phyloP scores from a whole-genome alignment of 1,140 invertebrate genomes.

The Eurosta solidaginis region DNA sequence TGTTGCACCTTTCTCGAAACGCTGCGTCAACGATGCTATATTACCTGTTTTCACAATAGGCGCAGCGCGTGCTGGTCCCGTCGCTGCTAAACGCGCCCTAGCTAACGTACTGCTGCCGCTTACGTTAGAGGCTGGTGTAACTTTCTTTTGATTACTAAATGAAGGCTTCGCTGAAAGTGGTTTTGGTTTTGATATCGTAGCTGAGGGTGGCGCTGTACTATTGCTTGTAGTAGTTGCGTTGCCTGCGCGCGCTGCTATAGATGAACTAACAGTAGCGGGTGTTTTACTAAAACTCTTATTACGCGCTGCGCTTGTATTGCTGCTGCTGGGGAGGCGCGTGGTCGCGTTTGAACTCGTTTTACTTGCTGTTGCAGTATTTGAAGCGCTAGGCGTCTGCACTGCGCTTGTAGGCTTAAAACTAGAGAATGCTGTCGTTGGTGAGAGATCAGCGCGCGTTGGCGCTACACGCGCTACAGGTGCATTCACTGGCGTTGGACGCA shows the following conservation, averaged over 20 bases:
- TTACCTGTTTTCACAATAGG: conserved; percentile 47
- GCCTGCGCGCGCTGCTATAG: background rate
- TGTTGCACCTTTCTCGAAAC: conserved; percentile 42
- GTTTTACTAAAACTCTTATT: conserved; percentile 45
- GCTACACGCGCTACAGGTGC: conserved; percentile 69
- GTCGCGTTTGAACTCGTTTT: background rate
- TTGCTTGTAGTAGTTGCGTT: conserved; percentile 47
- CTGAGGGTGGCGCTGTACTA: conserved; percentile 41
- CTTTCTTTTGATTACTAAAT: conserved; percentile 23
- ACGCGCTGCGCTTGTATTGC: background rate
- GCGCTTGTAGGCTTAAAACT: conserved; percentile 52
- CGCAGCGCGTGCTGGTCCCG: conserved; percentile 38
- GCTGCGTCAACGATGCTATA: conserved; percentile 52
- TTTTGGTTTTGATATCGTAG: conserved; percentile 55
- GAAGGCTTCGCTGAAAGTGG: conserved; percentile 53
- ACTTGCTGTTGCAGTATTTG: background rate
- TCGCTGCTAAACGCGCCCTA: conserved; percentile 31
- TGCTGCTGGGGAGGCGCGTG: background rate
- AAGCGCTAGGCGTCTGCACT: conserved; percentile 31
- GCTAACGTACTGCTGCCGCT: conserved; percentile 31
- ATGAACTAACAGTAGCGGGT: background rate
- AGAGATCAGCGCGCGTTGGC: conserved; percentile 65
- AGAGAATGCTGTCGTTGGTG: conserved; percentile 50
- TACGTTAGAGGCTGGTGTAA: background rate
- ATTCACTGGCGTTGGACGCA: conserved; percentile 72